phyloP scores from a whole-genome alignment of 2,797 vertebrate genomes.

The Centropyge bicolor region DNA sequence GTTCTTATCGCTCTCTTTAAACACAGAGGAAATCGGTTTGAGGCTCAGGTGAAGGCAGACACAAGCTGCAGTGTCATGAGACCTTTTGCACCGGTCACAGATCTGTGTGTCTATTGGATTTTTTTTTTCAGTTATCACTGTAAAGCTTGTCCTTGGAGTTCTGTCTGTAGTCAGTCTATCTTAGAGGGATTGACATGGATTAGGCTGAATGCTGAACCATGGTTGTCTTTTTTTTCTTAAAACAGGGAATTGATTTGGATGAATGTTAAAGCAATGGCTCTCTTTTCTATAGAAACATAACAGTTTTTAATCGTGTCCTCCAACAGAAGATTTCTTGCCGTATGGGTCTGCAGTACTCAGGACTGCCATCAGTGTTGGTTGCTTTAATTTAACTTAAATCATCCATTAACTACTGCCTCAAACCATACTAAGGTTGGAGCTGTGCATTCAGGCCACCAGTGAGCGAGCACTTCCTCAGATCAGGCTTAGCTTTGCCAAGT shows the following conservation, averaged over 20 bases:
- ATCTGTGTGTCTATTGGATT: constrained; percentile 35
- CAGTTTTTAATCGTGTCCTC: constrained; percentile 39
- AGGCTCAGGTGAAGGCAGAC: constrained; percentile 43
- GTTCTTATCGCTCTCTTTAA: constrained; percentile 32
- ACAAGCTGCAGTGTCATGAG: constrained; percentile 40
- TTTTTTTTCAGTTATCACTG: constrained; percentile 17
- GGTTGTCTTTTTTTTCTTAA: constrained; percentile 23
- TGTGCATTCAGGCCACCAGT: constrained; percentile 38
- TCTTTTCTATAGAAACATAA: constrained; percentile 16
- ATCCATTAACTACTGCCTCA: constrained; percentile 22
- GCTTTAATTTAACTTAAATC: constrained; percentile 34
- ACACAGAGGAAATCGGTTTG: constrained; percentile 26
- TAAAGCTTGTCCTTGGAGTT: constrained; percentile 50
- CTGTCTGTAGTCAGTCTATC: constrained; percentile 43
- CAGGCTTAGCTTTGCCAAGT: constrained; percentile 32
- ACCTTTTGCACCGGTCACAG: constrained; percentile 40
- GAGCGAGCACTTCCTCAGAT: constrained; percentile 20
- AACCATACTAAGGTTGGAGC: constrained; percentile 9
- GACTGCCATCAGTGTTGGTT: constrained; percentile 1
- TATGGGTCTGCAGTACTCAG: constrained; percentile 28
- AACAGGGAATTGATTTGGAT: constrained; percentile 39
- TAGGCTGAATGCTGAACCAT: constrained; percentile 39
- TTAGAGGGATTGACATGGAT: constrained; percentile 54
- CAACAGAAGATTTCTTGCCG: constrained; percentile 27
- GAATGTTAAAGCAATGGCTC: constrained; percentile 23